Conservation (phyloP, 2,888 invertebrate species). For the Drosophila fungiperda region DNA sequence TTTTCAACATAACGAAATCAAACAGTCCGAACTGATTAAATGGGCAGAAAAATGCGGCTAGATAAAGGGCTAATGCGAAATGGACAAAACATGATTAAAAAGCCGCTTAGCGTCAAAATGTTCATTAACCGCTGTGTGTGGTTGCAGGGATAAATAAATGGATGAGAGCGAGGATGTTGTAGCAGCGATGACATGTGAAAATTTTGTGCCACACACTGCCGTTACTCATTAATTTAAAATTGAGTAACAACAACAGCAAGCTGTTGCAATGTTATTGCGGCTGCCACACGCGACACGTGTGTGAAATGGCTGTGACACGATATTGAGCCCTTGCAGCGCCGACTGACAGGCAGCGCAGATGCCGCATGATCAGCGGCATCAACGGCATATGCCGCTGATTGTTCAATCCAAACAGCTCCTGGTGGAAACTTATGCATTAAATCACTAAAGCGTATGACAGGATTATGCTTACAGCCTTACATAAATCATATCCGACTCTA, state of each 20-base stretch:
- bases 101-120: slow-evolving; percentile 51
- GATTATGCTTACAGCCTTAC: slow-evolving; percentile 70
- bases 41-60: slow-evolving; percentile 7
- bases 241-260: slow-evolving; percentile 34
- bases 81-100: slow-evolving; percentile 52
- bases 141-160: neutral
- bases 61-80: slow-evolving; percentile 29
- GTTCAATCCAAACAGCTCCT: slow-evolving; percentile 8
- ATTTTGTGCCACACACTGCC: slow-evolving; percentile 39
- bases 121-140: slow-evolving; percentile 27
- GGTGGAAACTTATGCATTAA: slow-evolving; percentile 69
- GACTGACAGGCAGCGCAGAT: slow-evolving; percentile 48
- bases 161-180: neutral
- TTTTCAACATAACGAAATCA: slow-evolving; percentile 17
- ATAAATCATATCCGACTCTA: slow-evolving; percentile 76
- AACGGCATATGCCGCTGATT: slow-evolving; percentile 14
- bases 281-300: slow-evolving; percentile 61
- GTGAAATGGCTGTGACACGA: slow-evolving; percentile 59
- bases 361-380: no score
- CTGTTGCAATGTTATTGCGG: slow-evolving; percentile 57
- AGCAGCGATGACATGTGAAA: slow-evolving; percentile 40
- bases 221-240: slow-evolving; percentile 76
- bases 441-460: slow-evolving; percentile 74
- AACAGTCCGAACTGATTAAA: slow-evolving; percentile 49
- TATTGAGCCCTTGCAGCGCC: slow-evolving; percentile 40